Percentiles rank a stretch among this genome's conserved stretches.
Evolutionary conservation across 2,888 invertebrate genomes (phyloP).

Genomic region (Caradrina kadenii): DNA sequence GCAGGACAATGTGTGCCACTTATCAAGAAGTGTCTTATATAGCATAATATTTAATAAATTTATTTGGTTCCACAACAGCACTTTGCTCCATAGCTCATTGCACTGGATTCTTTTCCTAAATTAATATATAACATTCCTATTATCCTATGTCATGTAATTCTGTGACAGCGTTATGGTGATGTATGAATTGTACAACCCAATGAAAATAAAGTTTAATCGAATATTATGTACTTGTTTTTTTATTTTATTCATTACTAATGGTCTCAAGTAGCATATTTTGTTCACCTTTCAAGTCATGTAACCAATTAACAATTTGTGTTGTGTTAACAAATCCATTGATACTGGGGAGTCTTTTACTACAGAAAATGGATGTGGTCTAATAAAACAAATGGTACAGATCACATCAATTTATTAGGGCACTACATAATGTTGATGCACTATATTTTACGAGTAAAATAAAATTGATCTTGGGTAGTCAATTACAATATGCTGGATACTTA

Average conservation of each 20-base stretch:
- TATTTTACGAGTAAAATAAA: too few species aligned
- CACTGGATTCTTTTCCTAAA: conserved; percentile 45
- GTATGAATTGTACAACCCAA: conserved; percentile 54
- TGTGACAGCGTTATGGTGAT: conserved; percentile 41
- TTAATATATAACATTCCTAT: conserved; percentile 49
- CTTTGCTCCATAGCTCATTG: conserved; percentile 33
- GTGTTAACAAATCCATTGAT: too few species aligned
- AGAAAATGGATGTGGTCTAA: not conserved
- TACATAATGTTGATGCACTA: not conserved
- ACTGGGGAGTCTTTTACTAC: not conserved
- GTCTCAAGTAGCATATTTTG: too few species aligned
- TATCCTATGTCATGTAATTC: conserved; percentile 58
- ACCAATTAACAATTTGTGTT: too few species aligned
- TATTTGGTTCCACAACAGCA: conserved; percentile 32
- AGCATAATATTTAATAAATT: conserved; percentile 41
- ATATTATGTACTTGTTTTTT: conserved; percentile 31
- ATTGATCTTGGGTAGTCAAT: too few species aligned
- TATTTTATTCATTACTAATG: too few species aligned
- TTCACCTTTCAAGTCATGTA: too few species aligned
- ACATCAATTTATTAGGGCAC: conserved; percentile 9
- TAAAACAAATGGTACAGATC: conserved; percentile 4
- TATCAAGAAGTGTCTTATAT: conserved; percentile 44
- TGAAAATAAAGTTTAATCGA: conserved; percentile 63
- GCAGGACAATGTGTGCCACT: conserved; percentile 33
- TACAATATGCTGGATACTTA: conserved; percentile 15